Conservation (phyloP, 2,113 vertebrate species). For the Ceyx cyanopectus region DNA sequence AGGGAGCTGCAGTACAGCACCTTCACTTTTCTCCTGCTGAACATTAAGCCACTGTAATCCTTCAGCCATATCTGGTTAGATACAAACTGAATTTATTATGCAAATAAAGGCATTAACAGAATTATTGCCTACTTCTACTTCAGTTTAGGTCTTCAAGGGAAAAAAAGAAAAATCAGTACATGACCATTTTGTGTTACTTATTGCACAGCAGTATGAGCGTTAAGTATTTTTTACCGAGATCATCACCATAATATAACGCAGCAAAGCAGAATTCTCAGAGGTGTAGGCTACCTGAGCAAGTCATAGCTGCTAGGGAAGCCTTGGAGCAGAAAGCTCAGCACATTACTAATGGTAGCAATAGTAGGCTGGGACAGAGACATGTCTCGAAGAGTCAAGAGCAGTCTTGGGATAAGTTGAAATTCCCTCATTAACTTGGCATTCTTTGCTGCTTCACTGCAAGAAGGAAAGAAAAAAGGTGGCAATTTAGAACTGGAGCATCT, state of each 20-base stretch:
- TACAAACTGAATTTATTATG: background rate
- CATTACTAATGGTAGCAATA: constrained; percentile 91
- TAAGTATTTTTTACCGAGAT: background rate
- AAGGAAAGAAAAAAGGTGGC: background rate
- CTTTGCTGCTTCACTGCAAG: constrained; percentile 91
- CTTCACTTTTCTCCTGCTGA: background rate
- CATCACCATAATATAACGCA: background rate
- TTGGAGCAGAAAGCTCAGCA: constrained; percentile 94
- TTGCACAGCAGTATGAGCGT: background rate
- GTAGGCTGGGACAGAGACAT: constrained; percentile 93
- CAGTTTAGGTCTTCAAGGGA: background rate
- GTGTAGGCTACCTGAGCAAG: constrained; percentile 87
- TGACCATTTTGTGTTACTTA: background rate
- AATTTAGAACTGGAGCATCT: background rate
- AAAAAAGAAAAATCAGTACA: background rate
- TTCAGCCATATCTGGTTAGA: background rate
- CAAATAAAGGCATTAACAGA: background rate
- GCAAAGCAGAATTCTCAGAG: background rate
- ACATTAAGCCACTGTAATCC: background rate
- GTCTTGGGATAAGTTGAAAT: constrained; percentile 93
- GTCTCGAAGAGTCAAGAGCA: constrained; percentile 93
- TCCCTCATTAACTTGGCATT: constrained; percentile 95
- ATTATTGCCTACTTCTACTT: background rate
- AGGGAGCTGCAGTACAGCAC: background rate
- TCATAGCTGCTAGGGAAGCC: constrained; percentile 94